A percentile compares a stretch with the other conserved stretches of the same genome.
These are phyloP conservation scores for Gryllus longicercus DNA, from an alignment of 2,888 invertebrate species.

Conservation along the genomic window DNA sequence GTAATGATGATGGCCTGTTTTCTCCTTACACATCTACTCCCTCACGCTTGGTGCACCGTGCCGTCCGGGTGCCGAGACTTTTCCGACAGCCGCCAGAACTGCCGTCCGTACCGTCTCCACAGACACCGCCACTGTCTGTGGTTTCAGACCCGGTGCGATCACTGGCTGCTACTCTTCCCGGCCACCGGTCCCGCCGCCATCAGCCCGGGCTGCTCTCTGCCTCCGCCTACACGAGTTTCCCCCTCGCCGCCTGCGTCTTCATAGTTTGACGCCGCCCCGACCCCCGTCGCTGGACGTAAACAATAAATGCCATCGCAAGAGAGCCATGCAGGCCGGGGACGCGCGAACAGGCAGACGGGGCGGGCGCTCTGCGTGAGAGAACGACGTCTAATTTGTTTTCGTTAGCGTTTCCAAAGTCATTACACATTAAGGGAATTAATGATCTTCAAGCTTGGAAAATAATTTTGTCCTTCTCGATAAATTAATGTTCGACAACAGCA, in stretches of 20 bases:
- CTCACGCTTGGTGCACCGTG: no score
- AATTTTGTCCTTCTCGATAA: conserved; percentile 22
- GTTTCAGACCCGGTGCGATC: no score
- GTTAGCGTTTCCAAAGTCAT: conserved; percentile 4
- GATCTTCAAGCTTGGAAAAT: conserved; percentile 21
- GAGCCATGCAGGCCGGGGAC: neutral
- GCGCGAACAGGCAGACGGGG: neutral
- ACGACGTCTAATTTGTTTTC: conserved; percentile 17
- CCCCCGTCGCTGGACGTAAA: neutral
- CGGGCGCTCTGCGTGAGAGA: neutral
- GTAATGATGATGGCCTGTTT: no score
- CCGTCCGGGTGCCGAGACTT: no score
- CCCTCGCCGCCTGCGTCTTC: neutral
- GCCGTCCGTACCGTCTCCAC: no score
- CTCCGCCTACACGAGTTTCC: neutral
- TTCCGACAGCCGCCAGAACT: no score
- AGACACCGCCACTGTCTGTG: no score
- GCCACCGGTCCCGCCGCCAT: no score
- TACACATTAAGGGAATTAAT: conserved; percentile 17
- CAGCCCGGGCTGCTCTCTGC: neutral
- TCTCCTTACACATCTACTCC: no score
- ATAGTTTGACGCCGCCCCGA: neutral
- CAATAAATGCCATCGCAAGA: neutral
- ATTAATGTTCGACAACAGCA: conserved; percentile 4
- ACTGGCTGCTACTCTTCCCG: no score